Conservation (phyloP, 2,888 invertebrate species). For the Phyllotreta striolata region DNA sequence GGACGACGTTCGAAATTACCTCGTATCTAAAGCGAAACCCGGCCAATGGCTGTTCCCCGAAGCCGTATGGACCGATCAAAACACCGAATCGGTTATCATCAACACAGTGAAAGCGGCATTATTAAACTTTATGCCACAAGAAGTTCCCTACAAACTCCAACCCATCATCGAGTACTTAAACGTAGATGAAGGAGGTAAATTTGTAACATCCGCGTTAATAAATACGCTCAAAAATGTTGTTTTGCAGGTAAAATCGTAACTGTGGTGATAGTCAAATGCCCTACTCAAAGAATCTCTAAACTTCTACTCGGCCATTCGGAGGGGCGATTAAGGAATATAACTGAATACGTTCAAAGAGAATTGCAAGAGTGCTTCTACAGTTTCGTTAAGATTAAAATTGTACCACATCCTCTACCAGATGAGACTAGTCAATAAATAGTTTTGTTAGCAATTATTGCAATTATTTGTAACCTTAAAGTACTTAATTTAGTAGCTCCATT, state of each 20-base stretch:
- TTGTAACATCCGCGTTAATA: too few species aligned
- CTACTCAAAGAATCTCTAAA: slow-evolving; percentile 68
- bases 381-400: slow-evolving; percentile 54
- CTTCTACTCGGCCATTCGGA: slow-evolving; percentile 75
- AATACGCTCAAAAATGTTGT: not conserved
- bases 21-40: slow-evolving; percentile 71
- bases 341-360: slow-evolving; percentile 60
- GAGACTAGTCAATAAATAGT: slow-evolving; percentile 7
- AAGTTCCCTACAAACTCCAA: slow-evolving; percentile 83
- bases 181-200: slow-evolving; percentile 64
- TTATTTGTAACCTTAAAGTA: too few species aligned
- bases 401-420: slow-evolving; percentile 43
- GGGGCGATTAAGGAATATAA: slow-evolving; percentile 75
- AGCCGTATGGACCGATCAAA: slow-evolving; percentile 77
- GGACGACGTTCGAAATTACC: slow-evolving; percentile 65
- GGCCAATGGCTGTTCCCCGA: slow-evolving; percentile 74
- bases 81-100: slow-evolving; percentile 72
- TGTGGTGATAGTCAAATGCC: slow-evolving; percentile 71
- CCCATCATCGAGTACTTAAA: slow-evolving; percentile 74
- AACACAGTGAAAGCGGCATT: slow-evolving; percentile 83
- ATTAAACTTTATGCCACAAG: slow-evolving; percentile 82
- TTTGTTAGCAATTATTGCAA: too few species aligned
- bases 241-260: slow-evolving; percentile 64
- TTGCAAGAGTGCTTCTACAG: slow-evolving; percentile 57
- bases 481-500: too few species aligned